A percentile compares a stretch with the other conserved stretches of the same genome.
Conservation (phyloP, 2,888 invertebrate genomes). For the Acleris cristana region DNA sequence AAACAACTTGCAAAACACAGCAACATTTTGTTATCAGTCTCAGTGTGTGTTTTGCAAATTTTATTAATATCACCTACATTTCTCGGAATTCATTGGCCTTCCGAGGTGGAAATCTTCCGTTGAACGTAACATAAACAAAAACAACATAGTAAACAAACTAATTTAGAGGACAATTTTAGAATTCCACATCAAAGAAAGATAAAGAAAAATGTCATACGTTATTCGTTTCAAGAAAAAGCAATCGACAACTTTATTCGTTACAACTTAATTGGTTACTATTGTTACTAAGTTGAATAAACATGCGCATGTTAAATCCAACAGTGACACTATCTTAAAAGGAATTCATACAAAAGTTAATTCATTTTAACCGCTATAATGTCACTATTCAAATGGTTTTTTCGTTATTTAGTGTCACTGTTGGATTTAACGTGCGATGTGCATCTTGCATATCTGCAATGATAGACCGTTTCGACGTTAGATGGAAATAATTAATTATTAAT, state of each 20-base stretch:
- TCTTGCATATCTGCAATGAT: background rate
- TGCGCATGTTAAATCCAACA: too few species aligned
- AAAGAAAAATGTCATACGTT: background rate
- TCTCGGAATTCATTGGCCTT: slow-evolving; percentile 5
- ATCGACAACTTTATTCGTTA: too few species aligned
- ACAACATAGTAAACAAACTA: slow-evolving; percentile 11
- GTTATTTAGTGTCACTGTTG: too few species aligned
- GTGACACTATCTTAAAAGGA: too few species aligned
- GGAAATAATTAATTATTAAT: background rate
- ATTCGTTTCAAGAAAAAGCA: too few species aligned
- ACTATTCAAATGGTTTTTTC: too few species aligned
- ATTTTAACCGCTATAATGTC: too few species aligned
- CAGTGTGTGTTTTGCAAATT: slow-evolving; percentile 10
- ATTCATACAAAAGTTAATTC: too few species aligned
- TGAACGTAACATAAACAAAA: slow-evolving; percentile 11
- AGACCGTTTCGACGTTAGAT: background rate
- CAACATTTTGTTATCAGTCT: too few species aligned
- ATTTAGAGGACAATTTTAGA: background rate
- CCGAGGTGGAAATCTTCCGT: slow-evolving; percentile 20
- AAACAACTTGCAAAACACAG: too few species aligned
- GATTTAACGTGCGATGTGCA: background rate
- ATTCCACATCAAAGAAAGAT: background rate
- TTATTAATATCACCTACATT: slow-evolving; percentile 12
- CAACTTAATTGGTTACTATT: too few species aligned
- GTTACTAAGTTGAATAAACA: too few species aligned